Base-by-base conservation (phyloP, 92 coral and sea anemone genomes). In the Ricordea florida region DNA sequence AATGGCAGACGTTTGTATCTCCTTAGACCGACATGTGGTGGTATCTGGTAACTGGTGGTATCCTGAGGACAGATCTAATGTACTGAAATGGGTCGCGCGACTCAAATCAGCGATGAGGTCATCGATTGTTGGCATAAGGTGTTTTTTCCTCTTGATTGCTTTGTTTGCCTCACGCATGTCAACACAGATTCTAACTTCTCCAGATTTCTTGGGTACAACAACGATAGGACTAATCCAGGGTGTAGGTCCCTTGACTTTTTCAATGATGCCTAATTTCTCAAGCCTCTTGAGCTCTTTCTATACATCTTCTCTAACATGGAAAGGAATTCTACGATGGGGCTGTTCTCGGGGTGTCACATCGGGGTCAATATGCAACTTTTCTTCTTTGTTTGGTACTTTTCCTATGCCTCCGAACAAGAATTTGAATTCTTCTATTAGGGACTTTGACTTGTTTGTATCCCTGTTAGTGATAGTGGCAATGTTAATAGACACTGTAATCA, bases 171-270 rank as follows among this genome's bases (percentile, higher is more conserved):
- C 85, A 29, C 85, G 87, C 90, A 89, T 79, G 49, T 89, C 90
- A 52, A 89, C 96, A 36, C 90, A 89, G 15, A 80, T 48, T 26
- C 88, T 47, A 10, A 89, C 81, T 30, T 71, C 83, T n/a, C 86
- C 91, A 9, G 88, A 80, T 25, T 38, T 40, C 36, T 89, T 89
- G 10, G 90, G 94, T 8, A 89, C 94, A 1, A 85, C 65, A 3
- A 70, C 91, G 24, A 89, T 76, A 0, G 92, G 89, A 56, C 92
- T 81, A 20, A 81, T 87, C 91, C 92, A 85, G 2, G 96, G 89
- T 7, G 86, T 90, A 20, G 92, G 87, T 0, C 88, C 86, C 4
- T 79, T 73, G 22, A 90, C 78, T 32, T 46, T 37, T 61, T 90
- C 89, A 26, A 85, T 81, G 42, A 90, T 81, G 63, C 81, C 91